Evolutionary conservation across 2,797 vertebrate genomes (phyloP), one percentile per base, ranked within the genome.

Genomic region (Oreochromis mossambicus): DNA sequence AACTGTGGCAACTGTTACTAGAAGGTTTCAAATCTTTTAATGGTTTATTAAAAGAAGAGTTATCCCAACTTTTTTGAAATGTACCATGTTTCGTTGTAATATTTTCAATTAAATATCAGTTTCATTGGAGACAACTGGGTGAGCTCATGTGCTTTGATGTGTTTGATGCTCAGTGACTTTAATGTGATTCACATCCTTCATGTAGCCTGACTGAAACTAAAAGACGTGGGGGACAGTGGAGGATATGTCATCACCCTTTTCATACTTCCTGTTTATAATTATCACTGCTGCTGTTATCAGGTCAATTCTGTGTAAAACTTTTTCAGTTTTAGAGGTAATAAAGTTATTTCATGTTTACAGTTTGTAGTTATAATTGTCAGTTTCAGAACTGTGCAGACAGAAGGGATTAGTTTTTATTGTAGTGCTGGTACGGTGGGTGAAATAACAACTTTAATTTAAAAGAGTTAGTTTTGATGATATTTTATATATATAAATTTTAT

Each of bases 351-450:
- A 14, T 24, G 21, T 54, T 54, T 26, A 14, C 12, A 1, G 52
- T 7, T 54, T 54, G 51, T 0, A 24, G 51, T 13, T 24, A 54
- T 24, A 54, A 24, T 54, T 24, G 1, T 54, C n/a, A 13, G 11
- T 54, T 54, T 52, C n/a, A 21, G 51, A 54, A 54, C 24, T 54
- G 2, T 54, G 21, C 0, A 54, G 52, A 24, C 0, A 7, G 11
- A 52, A 19, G 2, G 52, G 21, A 54, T 54, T 54, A 0, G 6
- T 54, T 54, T 54, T 54, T 7, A 54, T 24, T 4, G 12, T 55
- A 24, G 21, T 54, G 21, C 0, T 54, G 0, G 52, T 1, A 14
- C 21, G 6, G 52, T 26, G 21, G 21, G 52, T 5, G 52, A 55
- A 55, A 5, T 55, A 26, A 55, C 6, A 21, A 54, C 11, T 54